Percentiles rank a stretch among this genome's conserved stretches.
Conservation (phyloP, 2,888 invertebrate species). For the Hypolimnas misippus region DNA sequence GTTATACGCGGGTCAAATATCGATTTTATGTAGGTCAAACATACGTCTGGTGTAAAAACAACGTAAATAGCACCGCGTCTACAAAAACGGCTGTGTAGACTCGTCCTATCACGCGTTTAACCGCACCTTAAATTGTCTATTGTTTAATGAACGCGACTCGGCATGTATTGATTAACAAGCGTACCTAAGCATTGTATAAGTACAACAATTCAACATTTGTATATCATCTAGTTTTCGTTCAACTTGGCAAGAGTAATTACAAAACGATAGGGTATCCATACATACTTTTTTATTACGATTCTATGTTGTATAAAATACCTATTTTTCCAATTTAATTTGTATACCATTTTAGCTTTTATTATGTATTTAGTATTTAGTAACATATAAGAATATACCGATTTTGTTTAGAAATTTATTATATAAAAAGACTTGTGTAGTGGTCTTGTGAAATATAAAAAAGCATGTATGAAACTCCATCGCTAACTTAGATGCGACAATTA, state of each 20-base stretch:
- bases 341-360: background rate
- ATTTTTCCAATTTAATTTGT: too few relatives aligned
- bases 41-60: too few relatives aligned
- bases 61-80: too few relatives aligned
- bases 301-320: background rate
- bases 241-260: conserved; percentile 62
- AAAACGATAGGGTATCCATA: conserved; percentile 18
- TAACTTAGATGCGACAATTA: conserved; percentile 4
- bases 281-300: background rate
- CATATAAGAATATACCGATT: too few relatives aligned
- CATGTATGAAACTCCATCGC: background rate
- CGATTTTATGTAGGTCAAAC: too few relatives aligned
- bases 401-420: too few relatives aligned
- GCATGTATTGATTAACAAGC: conserved; percentile 5
- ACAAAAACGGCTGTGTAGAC: too few relatives aligned
- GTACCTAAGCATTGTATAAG: conserved; percentile 16
- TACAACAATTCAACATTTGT: conserved; percentile 58
- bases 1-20: too few relatives aligned
- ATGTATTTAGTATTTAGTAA: background rate
- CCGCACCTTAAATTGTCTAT: background rate
- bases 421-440: too few relatives aligned
- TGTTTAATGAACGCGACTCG: background rate
- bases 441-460: background rate
- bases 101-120: too few relatives aligned
- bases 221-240: conserved; percentile 48